Evolutionary conservation across 2,113 vertebrate species (phyloP), one percentile per base, ranked within the genome.

Genomic region (Plotosus lineatus): DNA sequence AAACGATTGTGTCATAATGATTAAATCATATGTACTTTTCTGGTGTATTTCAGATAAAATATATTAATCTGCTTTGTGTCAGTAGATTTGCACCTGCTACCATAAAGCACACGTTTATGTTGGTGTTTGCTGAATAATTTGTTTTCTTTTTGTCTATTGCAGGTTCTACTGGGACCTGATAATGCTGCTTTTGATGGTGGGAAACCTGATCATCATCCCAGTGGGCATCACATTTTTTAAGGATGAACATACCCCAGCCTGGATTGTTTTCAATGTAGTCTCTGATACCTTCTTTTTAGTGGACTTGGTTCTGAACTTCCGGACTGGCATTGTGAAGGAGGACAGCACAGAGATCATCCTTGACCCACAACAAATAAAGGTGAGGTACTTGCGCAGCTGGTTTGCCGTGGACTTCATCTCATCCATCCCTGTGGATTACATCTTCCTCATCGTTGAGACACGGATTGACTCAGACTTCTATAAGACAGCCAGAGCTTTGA

Each of bases 191-290:
- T 93, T 99, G 88, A 99, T 99, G 98, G 97, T 99, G 77, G 97
- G 97, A 65, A 99, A 99, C 91, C 93, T 99, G 89, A 98, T 99
- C 93, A 99, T 99, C 93, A 99, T 99, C 84, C 98, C 98, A 0
- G 98, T 99, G 88, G 98, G 98, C 87, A 99, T 99, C 94, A 99
- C 98, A 65, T 99, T 99, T 91, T 99, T 99, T 93, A 99, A 99
- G 89, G 98, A 99, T 15, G 97, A 99, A 88, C 96, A 99, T 91
- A 99, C 98, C 14, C 97, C 97, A 0, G 96, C 97, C 0, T 99
- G 98, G 98, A 99, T 99, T 50, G 95, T 99, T 90, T 99, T 99
- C 92, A 99, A 99, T 2, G 98, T 99, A 78, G 95, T 99, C 82
- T 99, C 98, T 0, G 98, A 99, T 91, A 99, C 98, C 0, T 98